Percentiles rank a stretch among this genome's conserved stretches.
phyloP scores from a whole-genome alignment of 92 coral and sea anemone genomes.

The Pocillopora grandis region DNA sequence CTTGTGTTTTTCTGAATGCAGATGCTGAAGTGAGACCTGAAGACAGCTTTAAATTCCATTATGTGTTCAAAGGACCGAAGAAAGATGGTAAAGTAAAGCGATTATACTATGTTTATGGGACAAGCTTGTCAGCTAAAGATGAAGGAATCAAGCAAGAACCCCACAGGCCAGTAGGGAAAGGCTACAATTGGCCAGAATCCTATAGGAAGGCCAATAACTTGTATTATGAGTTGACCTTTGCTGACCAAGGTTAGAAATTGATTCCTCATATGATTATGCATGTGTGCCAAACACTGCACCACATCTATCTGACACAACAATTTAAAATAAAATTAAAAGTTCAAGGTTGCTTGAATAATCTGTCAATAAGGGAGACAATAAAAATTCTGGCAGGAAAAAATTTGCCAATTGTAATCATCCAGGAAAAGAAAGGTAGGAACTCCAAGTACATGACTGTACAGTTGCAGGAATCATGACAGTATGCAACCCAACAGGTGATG shows the following conservation, averaged over 20 bases:
- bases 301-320: neutral
- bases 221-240: constrained; percentile 88
- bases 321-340: no score
- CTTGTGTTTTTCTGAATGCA: neutral
- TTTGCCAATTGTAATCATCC: no score
- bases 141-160: constrained; percentile 91
- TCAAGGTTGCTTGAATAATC: no score
- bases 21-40: constrained; percentile 96
- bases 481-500: no score
- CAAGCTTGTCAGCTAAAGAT: constrained; percentile 80
- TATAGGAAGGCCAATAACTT: constrained; percentile 94
- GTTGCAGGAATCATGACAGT: no score
- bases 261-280: neutral
- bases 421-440: no score
- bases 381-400: no score
- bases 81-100: constrained; percentile 82
- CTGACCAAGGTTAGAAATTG: constrained; percentile 73
- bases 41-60: constrained; percentile 90
- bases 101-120: constrained; percentile 92
- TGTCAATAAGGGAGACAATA: no score
- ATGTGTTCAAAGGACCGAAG: constrained; percentile 95
- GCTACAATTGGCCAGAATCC: constrained; percentile 99
- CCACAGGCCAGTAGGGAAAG: constrained; percentile 90
- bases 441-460: no score
- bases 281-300: neutral